Evolutionary conservation across 1,140 invertebrate genomes (phyloP).

Genomic region (Zaprionus nigranus): DNA sequence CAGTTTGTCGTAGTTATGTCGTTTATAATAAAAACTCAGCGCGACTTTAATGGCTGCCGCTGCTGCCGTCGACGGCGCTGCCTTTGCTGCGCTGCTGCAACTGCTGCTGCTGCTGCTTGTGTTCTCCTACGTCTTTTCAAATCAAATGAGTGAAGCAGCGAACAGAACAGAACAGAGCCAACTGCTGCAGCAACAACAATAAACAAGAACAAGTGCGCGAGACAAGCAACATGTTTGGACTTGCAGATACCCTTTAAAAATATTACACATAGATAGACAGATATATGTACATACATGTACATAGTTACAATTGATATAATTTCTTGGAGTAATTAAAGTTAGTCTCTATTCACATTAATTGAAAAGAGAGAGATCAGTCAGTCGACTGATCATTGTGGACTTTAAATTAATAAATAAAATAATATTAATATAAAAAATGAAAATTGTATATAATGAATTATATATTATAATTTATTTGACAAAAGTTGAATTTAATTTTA

Average conservation of each 20-base stretch:
- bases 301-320: no score
- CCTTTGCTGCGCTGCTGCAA: conserved; percentile 46
- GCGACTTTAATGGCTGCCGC: conserved; percentile 78
- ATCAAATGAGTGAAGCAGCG: conserved; percentile 68
- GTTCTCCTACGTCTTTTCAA: conserved; percentile 67
- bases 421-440: no score
- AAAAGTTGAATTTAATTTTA: no score
- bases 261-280: neutral
- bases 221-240: neutral
- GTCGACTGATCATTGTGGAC: no score
- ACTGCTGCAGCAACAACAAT: conserved; percentile 40
- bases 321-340: neutral
- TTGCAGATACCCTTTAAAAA: conserved; percentile 11
- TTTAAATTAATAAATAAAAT: no score
- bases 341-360: neutral
- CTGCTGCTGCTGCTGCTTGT: conserved; percentile 36
- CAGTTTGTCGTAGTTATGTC: conserved; percentile 81
- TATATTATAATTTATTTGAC: no score
- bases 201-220: conserved; percentile 38
- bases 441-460: no score
- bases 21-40: conserved; percentile 82
- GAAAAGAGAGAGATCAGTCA: neutral
- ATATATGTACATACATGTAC: no score
- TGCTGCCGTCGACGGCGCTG: conserved; percentile 3
- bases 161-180: conserved; percentile 28